Base-by-base conservation (phyloP, 2,888 invertebrate species). In the Ophion ellenae region DNA sequence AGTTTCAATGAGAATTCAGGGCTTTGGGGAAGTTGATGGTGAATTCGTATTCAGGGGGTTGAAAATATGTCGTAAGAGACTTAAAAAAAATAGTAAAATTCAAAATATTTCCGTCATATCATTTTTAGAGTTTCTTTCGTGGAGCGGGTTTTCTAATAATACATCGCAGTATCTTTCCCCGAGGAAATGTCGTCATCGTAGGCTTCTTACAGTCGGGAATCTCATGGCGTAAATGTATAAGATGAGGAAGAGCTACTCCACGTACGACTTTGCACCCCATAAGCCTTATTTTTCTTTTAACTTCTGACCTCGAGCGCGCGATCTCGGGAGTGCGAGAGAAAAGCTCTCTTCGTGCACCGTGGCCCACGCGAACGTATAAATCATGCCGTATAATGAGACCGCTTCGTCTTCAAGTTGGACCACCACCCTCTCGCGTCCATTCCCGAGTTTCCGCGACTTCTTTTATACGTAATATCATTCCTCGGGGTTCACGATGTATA, bases 201-300 rank as follows among this genome's bases (percentile, higher is more conserved):
- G 78, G 71, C 61, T 78, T 80, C 36, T 83, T 57, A 64, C 64
- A 71, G 79, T 61, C 83, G 86, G 90, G 88, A 91, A 14, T 28
- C 32, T 20, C 36, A 20, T n/a, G n/a, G 24, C n/a, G 61, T 47
- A 24, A 61, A 74, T 79, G 63, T 61, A 70, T 20, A 53, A 40
- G 45, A 9, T 64, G 64, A 24, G 32, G 67, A 69, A 11, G 57
- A 73, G 74, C 47, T 67, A 73, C 75, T 89, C 81, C 88, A 86
- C 88, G 87, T 88, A 90, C 92, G 91, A 92, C 93, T 93, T 93
- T 92, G 91, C 92, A 92, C 92, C 93, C 93, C 91, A 91, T 93
- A 92, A 94, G 93, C 93, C 91, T 93, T 94, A 94, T 94, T 94
- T 94, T 94, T 94, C 94, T 93, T 94, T 94, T 92, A 93, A 91